Conservation (phyloP, 37 sponge, comb jelly and placozoan species). For the Aphrocallistes beatrix region DNA sequence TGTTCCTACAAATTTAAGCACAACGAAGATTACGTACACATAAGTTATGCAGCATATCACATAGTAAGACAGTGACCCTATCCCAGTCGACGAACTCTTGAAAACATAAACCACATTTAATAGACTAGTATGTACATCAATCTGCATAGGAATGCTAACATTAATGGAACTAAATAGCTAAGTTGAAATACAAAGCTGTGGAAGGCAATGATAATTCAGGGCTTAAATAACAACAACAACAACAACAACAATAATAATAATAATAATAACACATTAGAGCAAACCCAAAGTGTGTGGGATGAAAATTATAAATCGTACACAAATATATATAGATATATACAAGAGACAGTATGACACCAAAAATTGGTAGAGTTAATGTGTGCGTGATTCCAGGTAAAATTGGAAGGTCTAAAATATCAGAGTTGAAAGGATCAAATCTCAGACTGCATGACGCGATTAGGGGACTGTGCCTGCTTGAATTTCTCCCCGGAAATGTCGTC, state of each 20-base stretch:
- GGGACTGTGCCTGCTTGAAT: not conserved
- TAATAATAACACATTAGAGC: slow-evolving; percentile 13
- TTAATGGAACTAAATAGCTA: not conserved
- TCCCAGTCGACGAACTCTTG: too few species aligned
- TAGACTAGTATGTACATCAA: slow-evolving; percentile 11
- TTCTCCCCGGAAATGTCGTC: not conserved
- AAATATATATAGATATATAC: slow-evolving; percentile 18
- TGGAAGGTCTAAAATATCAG: not conserved
- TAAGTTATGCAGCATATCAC: too few species aligned
- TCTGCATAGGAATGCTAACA: slow-evolving; percentile 17
- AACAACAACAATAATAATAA: slow-evolving; percentile 1
- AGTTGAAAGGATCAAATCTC: slow-evolving; percentile 5
- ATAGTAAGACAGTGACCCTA: too few species aligned
- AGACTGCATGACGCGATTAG: not conserved
- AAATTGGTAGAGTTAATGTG: not conserved
- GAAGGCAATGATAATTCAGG: not conserved
- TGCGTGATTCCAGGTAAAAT: not conserved
- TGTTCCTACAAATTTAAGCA: too few species aligned
- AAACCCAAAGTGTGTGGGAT: not conserved
- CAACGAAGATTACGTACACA: too few species aligned
- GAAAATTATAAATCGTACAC: slow-evolving; percentile 18
- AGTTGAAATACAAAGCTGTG: not conserved
- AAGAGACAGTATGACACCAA: not conserved
- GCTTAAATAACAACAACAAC: not conserved
- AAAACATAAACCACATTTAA: slow-evolving; percentile 4